A percentile compares a stretch with the other conserved stretches of the same genome.
These are phyloP conservation scores for Theretra japonica DNA, from an alignment of 2,888 invertebrate genomes.

Conservation along the genomic window DNA sequence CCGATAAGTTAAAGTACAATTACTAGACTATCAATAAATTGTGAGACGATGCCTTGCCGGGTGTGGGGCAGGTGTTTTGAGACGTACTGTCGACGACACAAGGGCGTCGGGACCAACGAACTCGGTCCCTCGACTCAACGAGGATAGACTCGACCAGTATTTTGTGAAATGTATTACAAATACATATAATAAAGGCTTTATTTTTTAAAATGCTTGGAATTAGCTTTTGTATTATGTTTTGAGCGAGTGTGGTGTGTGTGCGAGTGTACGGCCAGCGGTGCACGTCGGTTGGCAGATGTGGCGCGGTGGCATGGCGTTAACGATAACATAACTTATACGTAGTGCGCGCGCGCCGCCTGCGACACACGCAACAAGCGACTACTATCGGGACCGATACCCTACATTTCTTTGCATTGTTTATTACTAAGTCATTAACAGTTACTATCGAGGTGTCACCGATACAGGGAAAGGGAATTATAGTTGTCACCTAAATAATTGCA, in stretches of 20 bases:
- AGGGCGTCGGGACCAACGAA: constrained; percentile 17
- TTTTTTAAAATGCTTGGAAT: not conserved
- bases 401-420: constrained; percentile 26
- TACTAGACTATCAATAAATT: constrained; percentile 35
- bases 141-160: not conserved
- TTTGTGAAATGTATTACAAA: not conserved
- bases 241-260: not conserved
- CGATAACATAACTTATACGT: constrained; percentile 29
- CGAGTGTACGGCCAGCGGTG: constrained; percentile 34
- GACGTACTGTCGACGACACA: constrained; percentile 28
- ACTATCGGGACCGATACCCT: constrained; percentile 25
- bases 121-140: not conserved
- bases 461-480: too few species aligned
- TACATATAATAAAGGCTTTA: not conserved
- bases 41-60: constrained; percentile 44
- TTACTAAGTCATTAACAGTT: not conserved
- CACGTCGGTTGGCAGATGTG: constrained; percentile 45
- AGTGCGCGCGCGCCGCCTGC: constrained; percentile 28
- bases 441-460: not conserved
- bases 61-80: constrained; percentile 38
- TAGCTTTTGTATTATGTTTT: not conserved
- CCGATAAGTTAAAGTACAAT: constrained; percentile 33
- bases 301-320: constrained; percentile 26
- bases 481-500: too few species aligned
- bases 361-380: constrained; percentile 30